Conservation (phyloP, 2,113 vertebrate genomes). For the Anguilla rostrata region DNA sequence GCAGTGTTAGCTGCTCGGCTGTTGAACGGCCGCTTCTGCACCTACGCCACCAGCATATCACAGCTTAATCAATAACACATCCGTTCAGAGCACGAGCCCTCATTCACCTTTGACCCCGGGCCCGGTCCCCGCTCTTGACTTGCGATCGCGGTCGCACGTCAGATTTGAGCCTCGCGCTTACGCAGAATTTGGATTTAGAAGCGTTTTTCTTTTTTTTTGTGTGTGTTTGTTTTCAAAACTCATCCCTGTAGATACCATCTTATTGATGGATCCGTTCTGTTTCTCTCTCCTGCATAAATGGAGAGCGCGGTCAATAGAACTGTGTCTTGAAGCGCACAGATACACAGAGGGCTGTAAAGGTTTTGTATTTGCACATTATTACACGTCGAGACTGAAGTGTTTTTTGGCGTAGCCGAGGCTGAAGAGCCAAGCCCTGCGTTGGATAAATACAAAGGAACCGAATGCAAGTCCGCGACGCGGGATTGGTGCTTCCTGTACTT, state of each 20-base stretch:
- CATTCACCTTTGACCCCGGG: conserved; percentile 1
- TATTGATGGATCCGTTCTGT: background rate
- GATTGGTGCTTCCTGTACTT: background rate
- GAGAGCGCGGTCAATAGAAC: background rate
- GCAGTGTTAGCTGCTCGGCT: background rate
- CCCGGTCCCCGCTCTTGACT: background rate
- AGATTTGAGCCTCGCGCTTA: background rate
- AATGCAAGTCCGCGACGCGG: too few species aligned
- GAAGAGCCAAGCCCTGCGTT: too few species aligned
- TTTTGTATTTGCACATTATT: background rate
- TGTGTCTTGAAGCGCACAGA: background rate
- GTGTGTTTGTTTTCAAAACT: background rate
- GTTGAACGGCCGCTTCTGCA: background rate
- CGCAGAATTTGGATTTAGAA: background rate
- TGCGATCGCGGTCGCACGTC: background rate
- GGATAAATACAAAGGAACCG: too few species aligned
- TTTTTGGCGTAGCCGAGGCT: too few species aligned
- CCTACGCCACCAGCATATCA: background rate
- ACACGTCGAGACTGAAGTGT: background rate
- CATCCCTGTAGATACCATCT: background rate
- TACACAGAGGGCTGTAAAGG: background rate
- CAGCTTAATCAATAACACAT: conserved; percentile 23
- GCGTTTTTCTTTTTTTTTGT: background rate
- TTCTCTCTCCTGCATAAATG: background rate
- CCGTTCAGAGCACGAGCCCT: background rate